A percentile compares a stretch with the other conserved stretches of the same genome.
Conservation (phyloP, 2,888 invertebrate genomes). For the Lithosia quadra region DNA sequence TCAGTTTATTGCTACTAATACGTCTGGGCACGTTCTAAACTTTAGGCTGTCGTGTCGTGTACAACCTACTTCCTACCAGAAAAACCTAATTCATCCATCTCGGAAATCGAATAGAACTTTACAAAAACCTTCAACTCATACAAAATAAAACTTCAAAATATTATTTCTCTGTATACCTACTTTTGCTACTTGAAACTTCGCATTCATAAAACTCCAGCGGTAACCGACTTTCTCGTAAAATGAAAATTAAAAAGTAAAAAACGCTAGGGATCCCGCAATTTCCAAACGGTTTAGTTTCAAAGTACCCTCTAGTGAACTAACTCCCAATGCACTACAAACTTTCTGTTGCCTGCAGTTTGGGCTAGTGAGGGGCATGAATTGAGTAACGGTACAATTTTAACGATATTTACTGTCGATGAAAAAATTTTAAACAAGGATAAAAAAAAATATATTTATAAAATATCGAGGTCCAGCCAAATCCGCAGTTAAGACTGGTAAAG, state of each 20-base stretch:
- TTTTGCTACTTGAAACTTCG: slow-evolving; percentile 32
- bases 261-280: slow-evolving; percentile 61
- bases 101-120: not conserved
- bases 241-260: slow-evolving; percentile 48
- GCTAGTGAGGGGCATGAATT: slow-evolving; percentile 40
- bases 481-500: no score
- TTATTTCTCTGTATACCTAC: slow-evolving; percentile 11
- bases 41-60: no score
- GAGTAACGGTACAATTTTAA: slow-evolving; percentile 9
- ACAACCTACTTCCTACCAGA: not conserved
- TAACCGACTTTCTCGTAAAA: slow-evolving; percentile 35
- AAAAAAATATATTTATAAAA: no score
- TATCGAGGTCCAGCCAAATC: no score
- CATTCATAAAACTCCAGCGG: slow-evolving; percentile 37
- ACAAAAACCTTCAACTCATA: not conserved
- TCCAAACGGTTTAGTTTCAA: slow-evolving; percentile 69
- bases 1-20: no score
- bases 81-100: not conserved
- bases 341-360: slow-evolving; percentile 54
- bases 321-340: slow-evolving; percentile 67
- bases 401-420: not conserved
- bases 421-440: not conserved
- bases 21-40: no score
- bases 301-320: slow-evolving; percentile 63
- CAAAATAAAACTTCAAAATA: slow-evolving; percentile 5